Evolutionary conservation across 53 echinoderm and acorn worm species (phyloP), one percentile per base, ranked within the genome.

Genomic region (Arbacia lixula): DNA sequence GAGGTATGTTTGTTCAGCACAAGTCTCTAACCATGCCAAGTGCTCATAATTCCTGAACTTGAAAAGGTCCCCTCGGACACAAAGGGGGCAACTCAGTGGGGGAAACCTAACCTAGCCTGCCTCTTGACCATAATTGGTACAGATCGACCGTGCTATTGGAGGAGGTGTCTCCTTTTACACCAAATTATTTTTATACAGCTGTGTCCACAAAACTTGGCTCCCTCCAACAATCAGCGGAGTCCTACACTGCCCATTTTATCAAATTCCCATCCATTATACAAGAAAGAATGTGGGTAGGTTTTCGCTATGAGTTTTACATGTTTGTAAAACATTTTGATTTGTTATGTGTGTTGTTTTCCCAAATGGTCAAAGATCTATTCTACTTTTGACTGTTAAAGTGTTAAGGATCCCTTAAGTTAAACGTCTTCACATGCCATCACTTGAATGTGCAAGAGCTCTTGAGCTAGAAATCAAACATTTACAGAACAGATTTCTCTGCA

Each of bases 381-480:
- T n/a, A n/a, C n/a, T n/a, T n/a, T n/a, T n/a, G n/a, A n/a, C n/a
- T n/a, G n/a, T n/a, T n/a, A n/a, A n/a, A n/a, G n/a, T n/a, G n/a
- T n/a, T n/a, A n/a, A n/a, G n/a, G n/a, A n/a, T n/a, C n/a, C n/a
- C n/a, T n/a, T n/a, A n/a, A n/a, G n/a, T n/a, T n/a, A n/a, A n/a
- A n/a, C n/a, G n/a, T n/a, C n/a, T n/a, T n/a, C n/a, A n/a, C n/a
- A n/a, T n/a, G n/a, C n/a, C n/a, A n/a, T n/a, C n/a, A n/a, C n/a
- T n/a, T n/a, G n/a, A n/a, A n/a, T n/a, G n/a, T n/a, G n/a, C n/a
- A n/a, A n/a, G n/a, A 36, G 31, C 34, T 8, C 40, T 16, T 77
- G 58, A 77, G 56, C 77, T 60, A 27, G 57, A 55, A 40, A 14
- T 77, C 55, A 56, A 77, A 77, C 77, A 77, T 77, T 77, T 36